phyloP scores from a whole-genome alignment of 2,797 vertebrate genomes.

The Cynodonichthys magdalenae region DNA sequence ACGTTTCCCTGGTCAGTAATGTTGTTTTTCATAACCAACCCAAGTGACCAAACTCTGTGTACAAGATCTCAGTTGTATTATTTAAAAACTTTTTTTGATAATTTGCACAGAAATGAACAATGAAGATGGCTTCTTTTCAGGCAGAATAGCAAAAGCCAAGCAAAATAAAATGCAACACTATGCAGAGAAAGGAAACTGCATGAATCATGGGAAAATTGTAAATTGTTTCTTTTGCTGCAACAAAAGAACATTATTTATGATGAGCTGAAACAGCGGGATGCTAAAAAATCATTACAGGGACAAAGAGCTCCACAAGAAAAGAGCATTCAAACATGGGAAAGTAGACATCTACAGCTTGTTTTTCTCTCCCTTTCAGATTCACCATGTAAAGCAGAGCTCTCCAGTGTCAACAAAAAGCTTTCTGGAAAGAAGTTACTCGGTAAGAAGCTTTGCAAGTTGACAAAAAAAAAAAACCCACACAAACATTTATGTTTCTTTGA shows the following conservation, averaged over 20 bases:
- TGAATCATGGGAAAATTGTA: not conserved
- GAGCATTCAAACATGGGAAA: slow-evolving; percentile 33
- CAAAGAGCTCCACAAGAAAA: slow-evolving; percentile 37
- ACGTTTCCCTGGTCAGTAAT: no score
- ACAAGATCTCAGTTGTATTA: no score
- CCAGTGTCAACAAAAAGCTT: slow-evolving; percentile 77
- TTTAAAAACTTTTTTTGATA: no score
- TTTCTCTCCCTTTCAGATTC: slow-evolving; percentile 71
- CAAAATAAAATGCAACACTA: slow-evolving; percentile 6
- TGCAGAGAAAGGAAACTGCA: not conserved
- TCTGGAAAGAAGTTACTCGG: slow-evolving; percentile 82
- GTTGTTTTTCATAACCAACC: no score
- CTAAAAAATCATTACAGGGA: slow-evolving; percentile 25
- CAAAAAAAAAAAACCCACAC: not conserved
- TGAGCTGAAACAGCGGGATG: slow-evolving; percentile 19
- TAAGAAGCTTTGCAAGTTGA: slow-evolving; percentile 54
- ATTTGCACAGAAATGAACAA: not conserved
- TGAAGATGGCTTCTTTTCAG: not conserved
- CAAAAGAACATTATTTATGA: slow-evolving; percentile 33
- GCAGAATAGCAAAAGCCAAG: not conserved
- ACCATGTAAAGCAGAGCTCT: slow-evolving; percentile 81
- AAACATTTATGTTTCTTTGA: not conserved
- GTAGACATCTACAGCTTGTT: slow-evolving; percentile 43
- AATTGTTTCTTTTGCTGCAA: not conserved
- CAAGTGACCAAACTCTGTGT: no score